Conservation (phyloP, 2,113 vertebrate species). For the Pseudorasbora parva region DNA sequence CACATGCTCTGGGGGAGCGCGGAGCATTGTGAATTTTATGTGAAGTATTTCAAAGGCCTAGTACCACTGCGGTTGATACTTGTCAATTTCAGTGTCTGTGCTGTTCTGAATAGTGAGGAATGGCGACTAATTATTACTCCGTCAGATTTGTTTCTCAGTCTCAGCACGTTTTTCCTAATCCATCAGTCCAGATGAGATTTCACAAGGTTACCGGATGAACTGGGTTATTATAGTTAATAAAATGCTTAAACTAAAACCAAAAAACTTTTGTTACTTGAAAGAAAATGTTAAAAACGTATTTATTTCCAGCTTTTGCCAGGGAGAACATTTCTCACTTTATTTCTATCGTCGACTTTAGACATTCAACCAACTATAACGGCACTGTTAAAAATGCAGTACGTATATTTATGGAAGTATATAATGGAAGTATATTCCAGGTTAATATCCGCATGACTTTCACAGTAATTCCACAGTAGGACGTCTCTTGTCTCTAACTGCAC, state of each 20-base stretch:
- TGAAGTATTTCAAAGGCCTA: constrained; percentile 74
- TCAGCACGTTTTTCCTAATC: not conserved
- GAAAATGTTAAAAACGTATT: too few relatives aligned
- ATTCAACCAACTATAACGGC: too few relatives aligned
- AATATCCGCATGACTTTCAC: too few relatives aligned
- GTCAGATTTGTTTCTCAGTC: not conserved
- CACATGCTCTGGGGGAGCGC: constrained; percentile 70
- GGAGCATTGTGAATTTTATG: constrained; percentile 73
- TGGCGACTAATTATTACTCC: constrained; percentile 21
- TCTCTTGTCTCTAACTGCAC: too few relatives aligned
- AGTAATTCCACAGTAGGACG: too few relatives aligned
- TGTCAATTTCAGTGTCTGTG: constrained; percentile 8
- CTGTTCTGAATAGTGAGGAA: constrained; percentile 20
- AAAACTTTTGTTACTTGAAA: too few relatives aligned
- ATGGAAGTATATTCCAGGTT: too few relatives aligned
- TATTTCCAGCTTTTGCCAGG: too few relatives aligned
- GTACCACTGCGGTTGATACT: constrained; percentile 52
- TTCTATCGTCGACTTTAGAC: too few relatives aligned
- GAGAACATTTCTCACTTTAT: too few relatives aligned
- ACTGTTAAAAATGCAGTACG: too few relatives aligned
- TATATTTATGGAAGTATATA: too few relatives aligned
- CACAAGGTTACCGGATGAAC: not conserved
- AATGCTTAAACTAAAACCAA: not conserved
- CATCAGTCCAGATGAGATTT: not conserved
- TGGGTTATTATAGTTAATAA: not conserved